A percentile compares a stretch with the other conserved stretches of the same genome.
Conservation (phyloP, 2,113 vertebrate genomes). For the Vimba vimba region DNA sequence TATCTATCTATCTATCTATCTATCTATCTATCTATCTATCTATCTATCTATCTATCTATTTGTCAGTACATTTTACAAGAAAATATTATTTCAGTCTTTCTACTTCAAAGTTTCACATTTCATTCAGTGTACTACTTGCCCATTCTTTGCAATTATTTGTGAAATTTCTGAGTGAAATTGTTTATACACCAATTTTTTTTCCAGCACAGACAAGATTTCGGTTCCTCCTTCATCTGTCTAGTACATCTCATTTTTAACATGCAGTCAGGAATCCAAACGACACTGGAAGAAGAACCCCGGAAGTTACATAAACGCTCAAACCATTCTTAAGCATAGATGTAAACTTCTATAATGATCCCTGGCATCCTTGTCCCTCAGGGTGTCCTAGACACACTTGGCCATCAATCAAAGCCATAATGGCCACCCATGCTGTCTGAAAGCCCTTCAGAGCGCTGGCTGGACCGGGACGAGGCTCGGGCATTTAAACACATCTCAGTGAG, state of each 20-base stretch:
- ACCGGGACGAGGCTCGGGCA: slow-evolving; percentile 44
- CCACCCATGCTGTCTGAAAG: slow-evolving; percentile 23
- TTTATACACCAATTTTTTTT: no score
- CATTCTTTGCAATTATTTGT: no score
- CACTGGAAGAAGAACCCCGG: not conserved
- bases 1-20: no score
- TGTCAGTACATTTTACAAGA: no score
- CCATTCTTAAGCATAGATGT: slow-evolving; percentile 49
- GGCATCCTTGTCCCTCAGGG: slow-evolving; percentile 47
- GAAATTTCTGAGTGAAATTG: no score
- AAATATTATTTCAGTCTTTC: no score
- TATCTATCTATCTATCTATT: no score
- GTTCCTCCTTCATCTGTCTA: not conserved
- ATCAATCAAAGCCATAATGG: slow-evolving; percentile 22
- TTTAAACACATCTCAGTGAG: slow-evolving; percentile 68
- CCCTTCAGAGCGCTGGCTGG: slow-evolving; percentile 41
- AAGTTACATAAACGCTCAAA: slow-evolving; percentile 64
- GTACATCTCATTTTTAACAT: not conserved
- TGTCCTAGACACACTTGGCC: slow-evolving; percentile 36
- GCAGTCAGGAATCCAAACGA: not conserved
- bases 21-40: no score
- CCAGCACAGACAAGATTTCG: not conserved
- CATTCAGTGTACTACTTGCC: no score
- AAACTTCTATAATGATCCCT: slow-evolving; percentile 57
- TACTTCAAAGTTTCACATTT: no score